A percentile compares a stretch with the other conserved stretches of the same genome.
These are phyloP conservation scores for Calephelis nemesis DNA, from an alignment of 1,140 invertebrate species.

Conservation along the genomic window DNA sequence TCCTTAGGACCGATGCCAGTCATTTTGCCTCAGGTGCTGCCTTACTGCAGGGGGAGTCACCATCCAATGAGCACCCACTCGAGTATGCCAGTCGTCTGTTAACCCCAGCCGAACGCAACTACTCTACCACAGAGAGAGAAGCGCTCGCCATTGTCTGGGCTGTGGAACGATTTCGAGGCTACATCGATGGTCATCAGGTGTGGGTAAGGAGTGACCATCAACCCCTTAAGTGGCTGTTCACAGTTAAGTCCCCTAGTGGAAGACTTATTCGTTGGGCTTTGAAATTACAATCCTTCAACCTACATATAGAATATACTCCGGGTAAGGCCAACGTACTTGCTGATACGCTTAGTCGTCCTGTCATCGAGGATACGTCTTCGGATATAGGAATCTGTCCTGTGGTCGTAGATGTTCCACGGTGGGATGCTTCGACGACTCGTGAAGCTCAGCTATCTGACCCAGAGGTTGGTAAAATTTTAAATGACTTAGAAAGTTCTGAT, in stretches of 20 bases:
- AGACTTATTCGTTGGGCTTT: slow-evolving; percentile 47
- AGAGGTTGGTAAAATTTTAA: too few relatives aligned
- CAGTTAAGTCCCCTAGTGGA: slow-evolving; percentile 58
- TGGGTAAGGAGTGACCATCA: slow-evolving; percentile 60
- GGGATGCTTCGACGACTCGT: too few relatives aligned
- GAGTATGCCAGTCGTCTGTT: slow-evolving; percentile 2
- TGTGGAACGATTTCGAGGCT: slow-evolving; percentile 43
- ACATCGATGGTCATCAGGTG: slow-evolving; percentile 48
- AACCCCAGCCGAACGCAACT: neutral
- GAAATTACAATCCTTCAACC: slow-evolving; percentile 42
- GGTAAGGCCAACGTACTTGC: slow-evolving; percentile 24
- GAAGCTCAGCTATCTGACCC: too few relatives aligned
- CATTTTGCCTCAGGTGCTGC: neutral
- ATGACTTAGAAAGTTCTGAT: too few relatives aligned
- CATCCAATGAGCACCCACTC: neutral
- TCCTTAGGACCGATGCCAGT: slow-evolving; percentile 1
- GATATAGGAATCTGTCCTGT: too few relatives aligned
- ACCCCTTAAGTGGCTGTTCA: slow-evolving; percentile 71
- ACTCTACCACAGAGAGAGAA: neutral
- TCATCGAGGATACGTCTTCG: slow-evolving; percentile 38
- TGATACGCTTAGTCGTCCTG: slow-evolving; percentile 36
- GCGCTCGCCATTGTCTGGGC: slow-evolving; percentile 17
- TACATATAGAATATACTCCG: slow-evolving; percentile 34
- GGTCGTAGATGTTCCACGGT: too few relatives aligned
- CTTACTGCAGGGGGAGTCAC: neutral